Percentiles rank a stretch among this genome's conserved stretches.
Conservation (phyloP, 2,888 invertebrate genomes). For the Pecten maximus region DNA sequence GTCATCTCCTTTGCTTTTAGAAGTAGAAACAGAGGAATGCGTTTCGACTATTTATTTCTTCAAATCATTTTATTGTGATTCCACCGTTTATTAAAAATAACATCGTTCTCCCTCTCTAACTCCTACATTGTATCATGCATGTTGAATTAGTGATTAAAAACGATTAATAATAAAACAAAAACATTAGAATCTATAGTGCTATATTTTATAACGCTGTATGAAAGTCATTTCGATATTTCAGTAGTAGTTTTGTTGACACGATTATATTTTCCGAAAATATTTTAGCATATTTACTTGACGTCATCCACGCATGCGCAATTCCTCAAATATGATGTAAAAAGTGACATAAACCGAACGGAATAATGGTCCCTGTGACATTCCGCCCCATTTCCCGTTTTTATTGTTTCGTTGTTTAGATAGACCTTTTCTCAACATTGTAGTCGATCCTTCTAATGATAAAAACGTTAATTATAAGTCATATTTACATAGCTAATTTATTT, state of each 20-base stretch:
- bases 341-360: neutral
- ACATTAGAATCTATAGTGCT: no score
- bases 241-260: no score
- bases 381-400: neutral
- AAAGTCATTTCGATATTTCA: no score
- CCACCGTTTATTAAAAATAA: neutral
- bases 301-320: neutral
- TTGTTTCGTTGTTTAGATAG: neutral
- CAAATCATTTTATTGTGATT: no score
- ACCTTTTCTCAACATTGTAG: neutral
- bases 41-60: neutral
- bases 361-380: neutral
- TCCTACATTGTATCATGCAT: neutral
- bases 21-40: neutral
- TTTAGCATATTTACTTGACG: neutral
- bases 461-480: neutral
- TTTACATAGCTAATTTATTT: neutral
- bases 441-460: neutral
- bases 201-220: no score
- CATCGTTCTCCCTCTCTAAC: neutral
- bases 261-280: no score
- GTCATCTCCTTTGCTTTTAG: constrained; percentile 15
- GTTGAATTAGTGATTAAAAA: no score
- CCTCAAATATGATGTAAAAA: no score
- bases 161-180: no score